Conservation (phyloP, 2,888 invertebrate species). For the Eulithis prunata region DNA sequence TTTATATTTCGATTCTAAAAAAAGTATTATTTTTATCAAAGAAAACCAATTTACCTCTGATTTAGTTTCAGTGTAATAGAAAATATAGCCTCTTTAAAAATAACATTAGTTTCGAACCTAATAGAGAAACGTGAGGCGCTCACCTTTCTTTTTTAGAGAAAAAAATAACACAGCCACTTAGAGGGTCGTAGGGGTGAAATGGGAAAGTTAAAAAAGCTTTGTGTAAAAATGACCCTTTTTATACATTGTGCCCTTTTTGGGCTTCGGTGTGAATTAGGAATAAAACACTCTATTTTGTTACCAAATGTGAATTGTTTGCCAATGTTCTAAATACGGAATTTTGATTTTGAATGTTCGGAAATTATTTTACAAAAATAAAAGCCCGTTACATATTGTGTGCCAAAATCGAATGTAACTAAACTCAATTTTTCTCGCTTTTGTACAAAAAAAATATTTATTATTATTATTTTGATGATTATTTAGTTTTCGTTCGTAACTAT, state of each 20-base stretch:
- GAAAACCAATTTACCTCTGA: constrained; percentile 23
- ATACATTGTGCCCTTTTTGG: constrained; percentile 32
- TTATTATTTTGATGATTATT: too few relatives aligned
- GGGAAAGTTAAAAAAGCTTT: constrained; percentile 49
- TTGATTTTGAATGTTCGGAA: too few relatives aligned
- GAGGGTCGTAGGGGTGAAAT: constrained; percentile 43
- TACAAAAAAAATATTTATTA: too few relatives aligned
- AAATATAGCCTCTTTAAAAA: constrained; percentile 29
- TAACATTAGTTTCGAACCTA: constrained; percentile 40
- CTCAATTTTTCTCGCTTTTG: too few relatives aligned
- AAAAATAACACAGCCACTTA: constrained; percentile 49
- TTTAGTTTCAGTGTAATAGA: constrained; percentile 16
- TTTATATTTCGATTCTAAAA: not conserved
- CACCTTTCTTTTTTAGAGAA: constrained; percentile 40
- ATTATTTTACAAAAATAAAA: too few relatives aligned
- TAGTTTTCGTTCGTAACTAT: too few relatives aligned
- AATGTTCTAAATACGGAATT: not conserved
- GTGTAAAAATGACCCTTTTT: constrained; percentile 52
- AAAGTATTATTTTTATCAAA: constrained; percentile 8
- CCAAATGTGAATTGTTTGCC: not conserved
- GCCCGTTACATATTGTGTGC: too few relatives aligned
- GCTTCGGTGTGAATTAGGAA: constrained; percentile 35
- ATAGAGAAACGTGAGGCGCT: constrained; percentile 43
- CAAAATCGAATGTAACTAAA: too few relatives aligned
- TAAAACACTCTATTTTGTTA: not conserved